Evolutionary conservation across 2,888 invertebrate species (phyloP).

Genomic region (Drosophila neotestacea): DNA sequence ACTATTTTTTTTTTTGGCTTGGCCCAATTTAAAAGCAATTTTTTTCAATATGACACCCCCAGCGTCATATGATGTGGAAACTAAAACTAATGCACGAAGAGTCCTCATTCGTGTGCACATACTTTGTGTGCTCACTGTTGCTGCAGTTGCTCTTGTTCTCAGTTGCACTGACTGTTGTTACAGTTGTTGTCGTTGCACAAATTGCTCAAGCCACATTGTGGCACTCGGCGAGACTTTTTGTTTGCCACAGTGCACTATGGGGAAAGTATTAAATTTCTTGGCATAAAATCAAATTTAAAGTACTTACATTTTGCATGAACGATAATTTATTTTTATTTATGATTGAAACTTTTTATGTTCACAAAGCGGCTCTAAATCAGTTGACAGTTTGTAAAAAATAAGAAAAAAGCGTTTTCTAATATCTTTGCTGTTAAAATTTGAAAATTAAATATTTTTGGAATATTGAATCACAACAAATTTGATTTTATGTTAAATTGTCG

Average conservation of each 20-base stretch:
- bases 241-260: background rate
- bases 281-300: no score
- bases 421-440: no score
- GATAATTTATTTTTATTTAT: no score
- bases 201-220: slow-evolving; percentile 78
- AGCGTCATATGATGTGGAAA: slow-evolving; percentile 74
- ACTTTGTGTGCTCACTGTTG: slow-evolving; percentile 56
- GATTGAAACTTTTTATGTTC: no score
- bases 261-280: no score
- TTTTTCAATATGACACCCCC: slow-evolving; percentile 77
- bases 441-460: no score
- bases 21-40: slow-evolving; percentile 77
- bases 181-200: slow-evolving; percentile 61
- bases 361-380: no score
- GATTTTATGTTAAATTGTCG: no score
- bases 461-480: no score
- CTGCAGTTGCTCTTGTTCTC: slow-evolving; percentile 32
- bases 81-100: slow-evolving; percentile 68
- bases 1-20: slow-evolving; percentile 38
- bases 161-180: slow-evolving; percentile 33
- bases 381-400: no score
- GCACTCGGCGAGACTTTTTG: slow-evolving; percentile 38
- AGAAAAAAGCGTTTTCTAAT: no score
- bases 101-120: slow-evolving; percentile 38
- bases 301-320: no score